Conservation (phyloP, 1,140 invertebrate species). For the Conus betulinus region DNA sequence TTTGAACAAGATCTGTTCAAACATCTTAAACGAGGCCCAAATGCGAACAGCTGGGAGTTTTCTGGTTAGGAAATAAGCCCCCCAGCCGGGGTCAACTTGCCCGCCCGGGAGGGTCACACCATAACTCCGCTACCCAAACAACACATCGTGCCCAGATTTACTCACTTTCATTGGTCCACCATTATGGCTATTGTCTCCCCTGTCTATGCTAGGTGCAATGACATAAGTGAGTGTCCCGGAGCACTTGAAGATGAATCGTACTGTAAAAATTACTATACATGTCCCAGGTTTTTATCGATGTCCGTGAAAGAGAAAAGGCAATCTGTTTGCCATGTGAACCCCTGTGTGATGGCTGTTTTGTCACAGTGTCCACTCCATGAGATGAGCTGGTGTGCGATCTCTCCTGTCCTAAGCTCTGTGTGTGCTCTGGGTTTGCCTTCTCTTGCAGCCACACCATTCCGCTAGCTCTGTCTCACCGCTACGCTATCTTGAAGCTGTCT, state of each 20-base stretch:
- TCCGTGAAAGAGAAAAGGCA: too few relatives aligned
- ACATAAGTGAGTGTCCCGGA: conserved; percentile 15
- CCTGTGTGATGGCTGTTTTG: conserved; percentile 21
- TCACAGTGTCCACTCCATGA: conserved; percentile 37
- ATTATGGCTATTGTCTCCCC: background rate
- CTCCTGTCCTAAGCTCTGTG: conserved; percentile 46
- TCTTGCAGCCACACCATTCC: background rate
- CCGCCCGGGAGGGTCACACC: too few relatives aligned
- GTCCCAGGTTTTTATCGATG: conserved; percentile 31
- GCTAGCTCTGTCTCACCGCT: background rate
- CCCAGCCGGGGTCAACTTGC: background rate
- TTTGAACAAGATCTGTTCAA: too few relatives aligned
- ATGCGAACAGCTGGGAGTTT: background rate
- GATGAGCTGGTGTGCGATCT: conserved; percentile 35
- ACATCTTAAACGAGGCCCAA: too few relatives aligned
- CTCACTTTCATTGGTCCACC: conserved; percentile 9
- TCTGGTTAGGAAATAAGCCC: too few relatives aligned
- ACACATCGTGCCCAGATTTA: background rate
- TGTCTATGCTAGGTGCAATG: conserved; percentile 20
- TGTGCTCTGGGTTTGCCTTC: conserved; percentile 14
- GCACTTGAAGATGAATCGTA: conserved; percentile 2
- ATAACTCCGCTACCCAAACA: too few relatives aligned
- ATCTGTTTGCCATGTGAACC: conserved; percentile 24
- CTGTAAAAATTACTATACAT: conserved; percentile 9
- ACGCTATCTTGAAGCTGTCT: background rate